Evolutionary conservation across 2,888 invertebrate species (phyloP).

Genomic region (Bugulina stolonifera): DNA sequence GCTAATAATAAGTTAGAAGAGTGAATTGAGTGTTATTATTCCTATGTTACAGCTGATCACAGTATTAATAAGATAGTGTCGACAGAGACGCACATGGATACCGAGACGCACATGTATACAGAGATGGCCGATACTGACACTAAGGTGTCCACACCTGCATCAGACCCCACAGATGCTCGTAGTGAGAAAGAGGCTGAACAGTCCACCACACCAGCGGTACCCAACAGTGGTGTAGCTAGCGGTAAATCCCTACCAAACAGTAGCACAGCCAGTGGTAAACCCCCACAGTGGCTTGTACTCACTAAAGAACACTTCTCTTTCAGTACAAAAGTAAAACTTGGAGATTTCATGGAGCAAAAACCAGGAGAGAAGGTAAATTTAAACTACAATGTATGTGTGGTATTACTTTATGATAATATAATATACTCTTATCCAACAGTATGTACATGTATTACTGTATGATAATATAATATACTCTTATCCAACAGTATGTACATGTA

Average conservation of each 20-base stretch:
- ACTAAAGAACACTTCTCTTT: constrained; percentile 85
- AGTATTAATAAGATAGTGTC: neutral
- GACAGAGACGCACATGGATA: neutral
- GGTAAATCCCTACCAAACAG: neutral
- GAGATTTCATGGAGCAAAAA: constrained; percentile 77
- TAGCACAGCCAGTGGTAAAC: neutral
- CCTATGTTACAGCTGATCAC: neutral
- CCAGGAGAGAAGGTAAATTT: constrained; percentile 57
- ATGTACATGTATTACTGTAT: neutral
- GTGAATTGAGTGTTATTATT: no score
- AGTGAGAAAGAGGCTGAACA: neutral
- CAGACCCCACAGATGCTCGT: neutral
- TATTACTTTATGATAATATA: no score
- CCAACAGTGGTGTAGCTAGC: neutral
- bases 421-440: neutral
- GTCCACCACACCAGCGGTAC: neutral
- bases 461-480: neutral
- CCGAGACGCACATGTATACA: no score
- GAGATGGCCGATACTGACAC: neutral
- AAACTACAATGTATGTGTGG: no score
- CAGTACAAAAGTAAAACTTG: constrained; percentile 78
- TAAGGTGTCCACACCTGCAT: neutral
- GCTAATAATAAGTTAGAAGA: no score
- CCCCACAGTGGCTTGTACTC: constrained; percentile 71
- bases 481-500: neutral